Conservation (phyloP, 2,113 vertebrate species). For the Procapra przewalskii region DNA sequence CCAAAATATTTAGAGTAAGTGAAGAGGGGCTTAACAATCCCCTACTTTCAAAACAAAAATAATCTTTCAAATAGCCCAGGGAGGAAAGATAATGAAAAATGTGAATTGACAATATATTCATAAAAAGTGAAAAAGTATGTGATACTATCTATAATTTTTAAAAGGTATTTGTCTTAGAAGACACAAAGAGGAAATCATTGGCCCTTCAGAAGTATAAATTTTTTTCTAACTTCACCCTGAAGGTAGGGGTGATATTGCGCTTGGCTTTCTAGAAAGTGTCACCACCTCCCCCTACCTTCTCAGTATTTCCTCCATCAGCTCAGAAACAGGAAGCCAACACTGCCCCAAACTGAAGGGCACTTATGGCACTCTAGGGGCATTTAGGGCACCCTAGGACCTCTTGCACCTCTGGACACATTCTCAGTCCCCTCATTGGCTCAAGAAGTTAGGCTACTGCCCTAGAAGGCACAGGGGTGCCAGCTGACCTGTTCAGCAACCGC, state of each 20-base stretch:
- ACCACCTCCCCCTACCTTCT: neutral
- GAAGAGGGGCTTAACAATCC: accelerated
- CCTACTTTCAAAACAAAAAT: neutral
- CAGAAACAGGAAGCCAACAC: neutral
- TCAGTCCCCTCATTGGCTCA: neutral
- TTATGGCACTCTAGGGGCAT: neutral
- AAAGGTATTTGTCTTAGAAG: neutral
- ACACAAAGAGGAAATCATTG: neutral
- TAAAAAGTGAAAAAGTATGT: neutral
- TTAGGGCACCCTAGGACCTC: neutral
- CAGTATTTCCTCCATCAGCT: neutral
- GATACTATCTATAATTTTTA: neutral
- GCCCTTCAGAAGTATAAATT: neutral
- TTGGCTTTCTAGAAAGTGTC: neutral
- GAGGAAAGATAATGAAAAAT: neutral
- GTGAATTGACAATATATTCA: neutral
- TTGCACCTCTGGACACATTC: neutral
- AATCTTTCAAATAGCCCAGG: neutral
- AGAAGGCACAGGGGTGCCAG: neutral
- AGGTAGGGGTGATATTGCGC: too few relatives aligned
- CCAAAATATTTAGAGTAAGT: neutral
- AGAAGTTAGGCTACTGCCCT: neutral
- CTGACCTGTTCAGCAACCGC: accelerated
- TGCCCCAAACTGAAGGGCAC: neutral
- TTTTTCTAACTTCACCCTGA: neutral